These are phyloP conservation scores for Bathynomus jamesi DNA, from an alignment of 1,140 invertebrate species.

Conservation along the genomic window DNA sequence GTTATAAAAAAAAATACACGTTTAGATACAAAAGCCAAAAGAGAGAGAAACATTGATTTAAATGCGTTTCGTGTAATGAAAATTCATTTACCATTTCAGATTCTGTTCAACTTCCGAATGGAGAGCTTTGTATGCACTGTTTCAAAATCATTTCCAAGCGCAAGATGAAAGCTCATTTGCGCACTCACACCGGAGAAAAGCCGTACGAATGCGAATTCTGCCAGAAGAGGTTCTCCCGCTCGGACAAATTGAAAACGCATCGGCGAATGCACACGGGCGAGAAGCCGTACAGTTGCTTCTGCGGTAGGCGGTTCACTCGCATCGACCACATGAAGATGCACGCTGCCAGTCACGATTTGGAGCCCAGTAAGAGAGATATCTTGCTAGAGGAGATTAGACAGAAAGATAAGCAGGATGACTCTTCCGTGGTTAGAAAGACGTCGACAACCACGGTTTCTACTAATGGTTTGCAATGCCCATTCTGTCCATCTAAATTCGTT, in stretches of 20 bases:
- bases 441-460: background rate
- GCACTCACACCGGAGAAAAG: slow-evolving; percentile 83
- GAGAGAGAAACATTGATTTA: too few relatives aligned
- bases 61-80: too few relatives aligned
- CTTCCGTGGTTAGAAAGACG: background rate
- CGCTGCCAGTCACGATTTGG: background rate
- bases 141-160: background rate
- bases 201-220: slow-evolving; percentile 82
- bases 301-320: background rate
- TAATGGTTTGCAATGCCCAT: slow-evolving; percentile 52
- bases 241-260: slow-evolving; percentile 88
- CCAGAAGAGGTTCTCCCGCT: slow-evolving; percentile 81
- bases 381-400: background rate
- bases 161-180: slow-evolving; percentile 75
- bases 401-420: background rate
- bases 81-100: background rate
- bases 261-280: slow-evolving; percentile 91
- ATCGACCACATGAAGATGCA: background rate
- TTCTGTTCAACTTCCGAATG: background rate
- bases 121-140: background rate
- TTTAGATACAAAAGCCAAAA: too few relatives aligned
- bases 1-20: too few relatives aligned
- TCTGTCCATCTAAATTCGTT: background rate
- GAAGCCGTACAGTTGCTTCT: slow-evolving; percentile 70
- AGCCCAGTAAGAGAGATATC: background rate